Evolutionary conservation across 1,140 invertebrate genomes (phyloP), one percentile per base, ranked within the genome.

Genomic region (Metaphire vulgaris): DNA sequence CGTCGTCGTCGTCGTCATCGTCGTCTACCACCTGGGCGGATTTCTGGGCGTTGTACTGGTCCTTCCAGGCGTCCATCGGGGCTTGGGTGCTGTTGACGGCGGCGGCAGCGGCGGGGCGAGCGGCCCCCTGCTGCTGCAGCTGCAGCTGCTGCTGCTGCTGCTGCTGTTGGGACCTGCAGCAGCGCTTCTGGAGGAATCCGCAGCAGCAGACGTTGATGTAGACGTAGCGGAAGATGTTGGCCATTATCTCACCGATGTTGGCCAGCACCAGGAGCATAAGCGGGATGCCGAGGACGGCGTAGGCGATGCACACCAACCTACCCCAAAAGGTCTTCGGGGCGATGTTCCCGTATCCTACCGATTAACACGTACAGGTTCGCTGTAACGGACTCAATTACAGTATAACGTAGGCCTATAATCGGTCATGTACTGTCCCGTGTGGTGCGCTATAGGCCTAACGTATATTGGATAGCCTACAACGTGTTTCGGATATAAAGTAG

Each of bases 191-290:
- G 32, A 76, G 69, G 72, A 76, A 67, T 21, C 77, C 77, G 74
- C 77, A 78, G 64, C 77, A 78, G 80, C 94, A 97, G 75, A 93
- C 90, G 82, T 93, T 90, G 1, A 74, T 41, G 64, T 81, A 96
- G 1, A 95, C 85, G 83, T 95, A 95, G 77, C 93, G 92, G 86
- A 97, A 97, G 34, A 94, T 93, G 72, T 94, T 92, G 6, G 95
- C 94, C 92, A 98, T 94, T 73, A 95, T 91, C 84, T 96, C 93
- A n/a, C 95, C 95, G 77, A 98, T 96, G 83, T 96, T 96, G 64
- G 94, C 96, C 33, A 98, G 88, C 80, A 94, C 96, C 1, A 97
- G 89, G 73, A 98, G 89, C 92, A 97, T 96, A 73, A 97, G 86
- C 0, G 95, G 95, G 80, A 97, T 98, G 28, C 96, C 96, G 79